Evolutionary conservation across 2,888 invertebrate species (phyloP), one percentile per base, ranked within the genome.

Genomic region (Phasia obesa): DNA sequence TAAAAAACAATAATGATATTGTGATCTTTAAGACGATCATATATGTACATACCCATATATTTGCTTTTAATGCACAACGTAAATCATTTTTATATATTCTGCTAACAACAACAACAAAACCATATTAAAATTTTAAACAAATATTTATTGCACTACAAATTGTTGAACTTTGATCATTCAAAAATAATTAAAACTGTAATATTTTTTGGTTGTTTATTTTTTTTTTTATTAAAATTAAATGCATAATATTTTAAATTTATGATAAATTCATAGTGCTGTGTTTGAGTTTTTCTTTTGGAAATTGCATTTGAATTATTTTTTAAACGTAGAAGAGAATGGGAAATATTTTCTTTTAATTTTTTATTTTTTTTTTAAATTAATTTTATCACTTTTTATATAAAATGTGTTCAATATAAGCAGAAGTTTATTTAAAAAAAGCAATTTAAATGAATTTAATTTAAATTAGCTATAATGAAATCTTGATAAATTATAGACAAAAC

Each of bases 81-180:
- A 67, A 67, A 69, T 69, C 59, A 76, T 60, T 76, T 67, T 69
- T 69, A 60, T 11, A 76, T 51, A 51, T 75, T 57, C 4, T 27
- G 53, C 38, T 25, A 59, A 57, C 17, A n/a, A n/a, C 19, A 64
- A 73, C 4, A 59, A 9, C 19, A 69, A 57, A 31, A 25, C 3
- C 17, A n/a, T n/a, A 3, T 4, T n/a, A n/a, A 23, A 35, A 64
- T 55, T 74, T 23, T 35, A 64, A 74, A 47, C 35, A 74, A 65
- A 65, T 65, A 76, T 76, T 76, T 67, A 42, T 67, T 76, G 59
- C 38, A 76, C 51, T 27, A 67, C 21, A 69, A 76, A 49, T 75
- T 75, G 74, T 75, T 69, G 67, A 76, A 76, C 67, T 76, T 76
- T 76, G 76, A 60, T 53, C 53, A 69, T 76, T 51, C 69, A 69